These are phyloP conservation scores for Lordiphosa collinella DNA, from an alignment of 1,140 invertebrate species.

Conservation along the genomic window DNA sequence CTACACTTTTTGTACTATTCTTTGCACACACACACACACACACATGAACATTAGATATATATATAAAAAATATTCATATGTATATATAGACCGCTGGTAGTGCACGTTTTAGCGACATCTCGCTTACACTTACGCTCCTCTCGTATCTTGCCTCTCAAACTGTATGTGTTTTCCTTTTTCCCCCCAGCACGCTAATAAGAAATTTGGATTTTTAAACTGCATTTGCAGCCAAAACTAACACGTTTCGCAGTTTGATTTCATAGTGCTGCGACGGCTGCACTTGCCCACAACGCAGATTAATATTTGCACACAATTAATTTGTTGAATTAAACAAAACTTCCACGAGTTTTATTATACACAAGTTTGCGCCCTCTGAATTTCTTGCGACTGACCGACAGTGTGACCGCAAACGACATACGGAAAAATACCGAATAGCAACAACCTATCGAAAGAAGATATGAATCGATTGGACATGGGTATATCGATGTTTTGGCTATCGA, in stretches of 20 bases:
- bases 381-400: conserved; percentile 21
- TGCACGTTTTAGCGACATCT: conserved; percentile 62
- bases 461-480: not conserved
- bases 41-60: conserved; percentile 36
- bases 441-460: not conserved
- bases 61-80: conserved; percentile 40
- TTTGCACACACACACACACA: conserved; percentile 44
- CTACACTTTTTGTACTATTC: conserved; percentile 54
- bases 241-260: conserved; percentile 55
- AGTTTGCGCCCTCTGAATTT: conserved; percentile 31
- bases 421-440: not conserved
- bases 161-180: conserved; percentile 68
- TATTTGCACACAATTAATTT: conserved; percentile 50
- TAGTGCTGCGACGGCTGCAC: conserved; percentile 36
- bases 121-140: conserved; percentile 45
- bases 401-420: too few species aligned
- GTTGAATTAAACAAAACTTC: conserved; percentile 44
- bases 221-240: conserved; percentile 55
- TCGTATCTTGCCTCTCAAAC: conserved; percentile 62
- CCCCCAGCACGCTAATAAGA: conserved; percentile 70
- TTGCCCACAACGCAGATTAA: conserved; percentile 25
- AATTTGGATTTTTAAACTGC: conserved; percentile 44
- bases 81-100: conserved; percentile 62
- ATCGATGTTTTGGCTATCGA: too few species aligned
- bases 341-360: conserved; percentile 29